Base-by-base conservation (phyloP, 1,140 invertebrate species). In the Philopotamus ludificatus region DNA sequence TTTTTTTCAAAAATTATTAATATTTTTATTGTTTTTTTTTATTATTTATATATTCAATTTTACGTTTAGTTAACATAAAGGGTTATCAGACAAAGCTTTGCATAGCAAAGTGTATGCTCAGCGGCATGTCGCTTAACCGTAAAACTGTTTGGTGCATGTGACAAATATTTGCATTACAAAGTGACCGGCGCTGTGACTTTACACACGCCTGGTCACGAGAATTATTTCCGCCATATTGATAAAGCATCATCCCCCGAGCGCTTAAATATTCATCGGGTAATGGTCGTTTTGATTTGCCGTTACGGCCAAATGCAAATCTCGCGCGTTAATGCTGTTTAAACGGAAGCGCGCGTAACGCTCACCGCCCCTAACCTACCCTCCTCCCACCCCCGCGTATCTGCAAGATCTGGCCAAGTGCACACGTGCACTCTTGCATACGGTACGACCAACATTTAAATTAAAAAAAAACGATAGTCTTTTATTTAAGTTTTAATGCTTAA, bases 91-190 rank as follows among this genome's bases (percentile, higher is more conserved):
- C 44, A 20, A 47, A 47, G 44, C 8, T 47, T 47, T 47, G 44
- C 44, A 47, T 47, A 4, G 44, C 15, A 47, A 47, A 47, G 44
- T 20, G 18, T 9, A 47, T 47, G 10, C 44, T 47, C 18, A n/a
- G n/a, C 18, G 44, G 44, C 44, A 20, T 47, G 44, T 20, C 44
- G 18, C 18, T 47, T 47, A 16, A 47, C 15, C 44, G 44, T 47
- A 20, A 47, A 47, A 47, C 44, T 12, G n/a, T n/a, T n/a, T n/a
- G 15, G 44, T 20, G 44, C 44, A 47, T 47, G 18, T 47, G 44
- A 47, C 44, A 47, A 47, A 47, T 47, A 47, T 47, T 47, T 47
- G 44, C 44, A 47, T 47, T 20, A 47, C 44, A 47, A 47, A 47
- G 44, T 47, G 44, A 47, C 44, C 44, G 18, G 18, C 44, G 7